Percentiles rank a stretch among this genome's conserved stretches.
Conservation (phyloP, 2,113 vertebrate genomes). For the Cathartes aura region DNA sequence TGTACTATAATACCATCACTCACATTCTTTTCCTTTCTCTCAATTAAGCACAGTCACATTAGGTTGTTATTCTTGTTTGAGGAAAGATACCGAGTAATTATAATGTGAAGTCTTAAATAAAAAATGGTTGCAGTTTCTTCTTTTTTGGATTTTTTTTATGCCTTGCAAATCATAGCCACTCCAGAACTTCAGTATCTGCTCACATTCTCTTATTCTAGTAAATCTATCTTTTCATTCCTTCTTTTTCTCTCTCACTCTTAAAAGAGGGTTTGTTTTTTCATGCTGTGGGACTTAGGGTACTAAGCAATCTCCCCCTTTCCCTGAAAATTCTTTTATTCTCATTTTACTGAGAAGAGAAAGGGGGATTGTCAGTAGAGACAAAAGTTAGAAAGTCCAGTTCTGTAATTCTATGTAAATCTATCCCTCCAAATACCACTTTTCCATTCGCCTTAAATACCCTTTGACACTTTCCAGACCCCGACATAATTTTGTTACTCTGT, state of each 20-base stretch:
- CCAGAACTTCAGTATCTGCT: neutral
- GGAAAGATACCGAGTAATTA: neutral
- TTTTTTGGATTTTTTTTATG: neutral
- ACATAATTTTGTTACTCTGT: neutral
- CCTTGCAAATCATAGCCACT: neutral
- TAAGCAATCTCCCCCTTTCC: neutral
- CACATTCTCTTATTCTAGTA: neutral
- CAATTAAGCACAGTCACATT: neutral
- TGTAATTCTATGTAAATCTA: conserved; percentile 10
- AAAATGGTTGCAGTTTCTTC: neutral
- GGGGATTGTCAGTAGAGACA: neutral
- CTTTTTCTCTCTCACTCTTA: neutral
- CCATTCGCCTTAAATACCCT: neutral
- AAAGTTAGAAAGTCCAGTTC: conserved; percentile 18
- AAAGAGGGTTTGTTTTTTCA: neutral
- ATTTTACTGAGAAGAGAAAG: conserved; percentile 11
- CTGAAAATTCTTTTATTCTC: conserved; percentile 16
- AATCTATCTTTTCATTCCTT: neutral
- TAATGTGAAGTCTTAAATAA: neutral
- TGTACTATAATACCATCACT: neutral
- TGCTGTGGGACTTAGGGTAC: neutral
- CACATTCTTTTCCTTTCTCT: neutral
- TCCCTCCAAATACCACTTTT: neutral
- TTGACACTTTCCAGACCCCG: neutral
- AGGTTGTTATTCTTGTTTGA: neutral